phyloP scores from a whole-genome alignment of 2,888 invertebrate species.

The Hedya salicella region DNA sequence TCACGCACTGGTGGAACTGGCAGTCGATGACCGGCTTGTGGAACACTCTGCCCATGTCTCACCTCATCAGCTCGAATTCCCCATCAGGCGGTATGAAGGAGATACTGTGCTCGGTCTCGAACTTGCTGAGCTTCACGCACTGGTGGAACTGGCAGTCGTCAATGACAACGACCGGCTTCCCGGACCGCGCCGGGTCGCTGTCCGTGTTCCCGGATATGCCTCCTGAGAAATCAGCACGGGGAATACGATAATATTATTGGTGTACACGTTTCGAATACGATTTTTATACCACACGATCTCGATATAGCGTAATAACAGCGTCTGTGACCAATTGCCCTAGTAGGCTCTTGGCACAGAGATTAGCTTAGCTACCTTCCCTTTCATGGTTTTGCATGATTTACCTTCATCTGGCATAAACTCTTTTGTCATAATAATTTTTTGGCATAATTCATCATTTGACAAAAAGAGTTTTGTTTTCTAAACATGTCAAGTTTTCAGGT shows the following conservation, averaged over 20 bases:
- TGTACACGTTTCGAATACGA: neutral
- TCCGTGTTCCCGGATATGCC: conserved; percentile 88
- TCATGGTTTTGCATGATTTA: no score
- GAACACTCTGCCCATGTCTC: no score
- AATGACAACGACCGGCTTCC: conserved; percentile 99
- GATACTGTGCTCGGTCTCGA: conserved; percentile 99
- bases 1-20: conserved; percentile 99
- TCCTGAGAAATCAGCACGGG: conserved; percentile 62
- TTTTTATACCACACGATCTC: neutral
- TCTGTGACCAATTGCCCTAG: no score
- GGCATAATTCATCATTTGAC: no score
- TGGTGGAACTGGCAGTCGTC: conserved; percentile 99
- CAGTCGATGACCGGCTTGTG: conserved; percentile 91
- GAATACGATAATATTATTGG: conserved; percentile 26
- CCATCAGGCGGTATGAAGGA: conserved; percentile 99
- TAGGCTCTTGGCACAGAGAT: no score
- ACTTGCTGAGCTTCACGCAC: conserved; percentile 99
- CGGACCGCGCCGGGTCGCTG: conserved; percentile 93
- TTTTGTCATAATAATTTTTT: no score
- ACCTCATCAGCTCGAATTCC: conserved; percentile 99
- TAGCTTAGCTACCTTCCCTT: no score
- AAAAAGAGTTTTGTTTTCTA: no score
- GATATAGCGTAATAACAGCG: neutral
- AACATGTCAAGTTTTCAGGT: no score
- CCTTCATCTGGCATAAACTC: no score